Percentiles rank a stretch among this genome's conserved stretches.
These are phyloP conservation scores for Corythaixoides concolor DNA, from an alignment of 2,113 vertebrate species.

Conservation along the genomic window DNA sequence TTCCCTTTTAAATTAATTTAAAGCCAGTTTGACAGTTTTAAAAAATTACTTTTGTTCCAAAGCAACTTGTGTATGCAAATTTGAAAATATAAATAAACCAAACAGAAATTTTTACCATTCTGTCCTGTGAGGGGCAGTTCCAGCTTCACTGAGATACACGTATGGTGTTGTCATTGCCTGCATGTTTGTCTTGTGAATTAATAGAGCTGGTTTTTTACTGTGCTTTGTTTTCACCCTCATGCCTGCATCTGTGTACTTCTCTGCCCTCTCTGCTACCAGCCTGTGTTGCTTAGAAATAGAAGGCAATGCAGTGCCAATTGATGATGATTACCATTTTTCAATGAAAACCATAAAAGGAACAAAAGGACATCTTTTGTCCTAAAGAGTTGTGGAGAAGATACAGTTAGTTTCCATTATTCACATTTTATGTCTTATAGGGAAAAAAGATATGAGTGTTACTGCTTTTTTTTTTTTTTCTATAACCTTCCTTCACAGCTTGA, in stretches of 20 bases:
- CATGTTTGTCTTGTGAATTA: constrained; percentile 51
- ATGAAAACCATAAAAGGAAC: constrained; percentile 11
- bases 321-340: constrained; percentile 39
- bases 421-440: neutral
- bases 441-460: neutral
- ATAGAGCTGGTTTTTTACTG: neutral
- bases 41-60: neutral
- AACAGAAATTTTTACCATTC: neutral
- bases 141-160: constrained; percentile 76
- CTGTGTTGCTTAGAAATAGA: neutral
- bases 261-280: neutral
- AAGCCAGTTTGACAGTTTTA: neutral
- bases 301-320: neutral
- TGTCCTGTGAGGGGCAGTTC: neutral
- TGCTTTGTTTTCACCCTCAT: constrained; percentile 2
- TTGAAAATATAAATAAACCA: neutral
- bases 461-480: neutral
- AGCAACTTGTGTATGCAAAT: neutral
- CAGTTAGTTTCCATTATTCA: neutral
- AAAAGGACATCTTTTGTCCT: neutral
- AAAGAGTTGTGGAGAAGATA: neutral
- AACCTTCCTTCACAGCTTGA: neutral
- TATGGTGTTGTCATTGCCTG: constrained; percentile 49
- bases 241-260: constrained; percentile 42
- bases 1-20: neutral